These are phyloP conservation scores for Nasalis larvatus DNA, from an alignment of 2,113 vertebrate species.

Conservation along the genomic window DNA sequence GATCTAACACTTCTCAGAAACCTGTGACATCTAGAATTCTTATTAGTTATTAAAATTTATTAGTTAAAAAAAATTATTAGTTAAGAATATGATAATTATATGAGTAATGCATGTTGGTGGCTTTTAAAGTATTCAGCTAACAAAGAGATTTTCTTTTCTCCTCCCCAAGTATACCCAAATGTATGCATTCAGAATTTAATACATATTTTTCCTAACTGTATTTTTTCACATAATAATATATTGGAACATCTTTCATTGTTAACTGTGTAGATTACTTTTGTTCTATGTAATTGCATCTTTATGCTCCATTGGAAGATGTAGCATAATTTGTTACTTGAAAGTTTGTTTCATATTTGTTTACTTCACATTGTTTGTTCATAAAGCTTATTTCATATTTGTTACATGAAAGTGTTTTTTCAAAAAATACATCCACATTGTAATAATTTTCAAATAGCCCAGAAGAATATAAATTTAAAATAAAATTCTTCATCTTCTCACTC, in stretches of 20 bases:
- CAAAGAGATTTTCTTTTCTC: not conserved
- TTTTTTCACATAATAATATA: not conserved
- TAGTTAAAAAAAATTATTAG: not conserved
- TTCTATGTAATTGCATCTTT: not conserved
- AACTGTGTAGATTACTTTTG: not conserved
- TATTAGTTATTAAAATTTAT: not conserved
- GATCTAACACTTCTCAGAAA: conserved; percentile 49
- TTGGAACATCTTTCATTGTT: not conserved
- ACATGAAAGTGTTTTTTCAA: not conserved
- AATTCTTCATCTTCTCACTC: not conserved
- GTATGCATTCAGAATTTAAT: not conserved
- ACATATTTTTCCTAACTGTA: not conserved
- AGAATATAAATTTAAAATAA: not conserved
- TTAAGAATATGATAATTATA: not conserved
- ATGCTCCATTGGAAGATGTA: not conserved
- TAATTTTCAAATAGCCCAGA: not conserved
- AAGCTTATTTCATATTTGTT: no score
- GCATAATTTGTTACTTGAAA: not conserved
- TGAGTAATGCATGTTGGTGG: not conserved
- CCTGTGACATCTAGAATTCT: not conserved
- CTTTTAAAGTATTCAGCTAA: not conserved
- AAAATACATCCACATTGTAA: not conserved
- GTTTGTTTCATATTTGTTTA: not conserved
- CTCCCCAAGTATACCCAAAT: not conserved
- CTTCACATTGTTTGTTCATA: no score